Evolutionary conservation across 2,888 invertebrate genomes (phyloP), one percentile per base, ranked within the genome.

Genomic region (Troglohyphantes excavatus): DNA sequence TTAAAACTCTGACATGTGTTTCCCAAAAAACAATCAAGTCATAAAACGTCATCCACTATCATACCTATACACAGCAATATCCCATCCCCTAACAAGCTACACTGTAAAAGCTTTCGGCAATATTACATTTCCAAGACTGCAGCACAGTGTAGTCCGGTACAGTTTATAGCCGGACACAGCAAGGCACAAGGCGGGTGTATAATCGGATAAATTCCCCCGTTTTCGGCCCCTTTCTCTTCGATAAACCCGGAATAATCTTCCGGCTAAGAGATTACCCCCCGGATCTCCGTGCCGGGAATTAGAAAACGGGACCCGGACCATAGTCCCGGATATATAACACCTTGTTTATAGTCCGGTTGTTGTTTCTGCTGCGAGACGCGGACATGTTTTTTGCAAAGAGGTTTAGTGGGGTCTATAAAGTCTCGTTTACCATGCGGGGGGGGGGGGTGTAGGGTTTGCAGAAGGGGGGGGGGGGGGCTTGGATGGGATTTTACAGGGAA

Each of bases 221-320:
- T 67, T 81, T 81, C 53, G 19, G 29, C 26, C 68, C 21, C 46
- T 68, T 46, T 46, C 68, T 67, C 59, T 33, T 27, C 81, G 53
- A 81, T 81, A 81, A 81, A 81, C 81, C 53, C 33, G 17, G 53
- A 67, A 67, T 81, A 81, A 81, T 67, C 81, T 68, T 46, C 53
- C 46, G 46, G 27, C 27, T 68, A 68, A 68, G 68, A 68, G 81
- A 81, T 81, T 81, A 81, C 81, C 68, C 53, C 81, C 13, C 53
- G 19, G 19, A 68, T 53, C n/a, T 43, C 6, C 81, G 81, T 81
- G 81, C 68, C 46, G 17, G 26, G 81, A 81, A 81, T 81, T 81
- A 81, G 46, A 43, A 67, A 81, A 43, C 27, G 26, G 43, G n/a
- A 13, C 19, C 59, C 26, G 59, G 21, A 5, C 29, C 17, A 0